Evolutionary conservation across 2,888 invertebrate genomes (phyloP), one percentile per base, ranked within the genome.

Genomic region (Drosophila infuscata): DNA sequence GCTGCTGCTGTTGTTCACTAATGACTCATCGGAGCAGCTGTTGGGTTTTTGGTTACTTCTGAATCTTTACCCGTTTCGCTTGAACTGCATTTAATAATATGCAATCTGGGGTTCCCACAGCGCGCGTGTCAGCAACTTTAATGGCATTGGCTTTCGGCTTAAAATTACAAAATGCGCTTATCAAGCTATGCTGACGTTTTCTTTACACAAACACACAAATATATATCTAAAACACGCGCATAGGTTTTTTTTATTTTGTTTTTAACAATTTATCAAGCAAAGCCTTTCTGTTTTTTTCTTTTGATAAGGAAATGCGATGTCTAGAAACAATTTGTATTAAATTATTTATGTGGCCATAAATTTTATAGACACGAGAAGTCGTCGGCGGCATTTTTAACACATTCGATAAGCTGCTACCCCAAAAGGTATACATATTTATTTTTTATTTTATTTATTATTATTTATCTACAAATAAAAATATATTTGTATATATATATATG

Each of bases 291-390:
- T 83, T 76, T 71, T 25, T 25, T 83, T 51, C 62, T 69, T 73
- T 77, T 89, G 85, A 85, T 85, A 89, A 89, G 85, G 80, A 70
- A 78, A 75, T 75, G 88, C 79, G 75, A 82, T 77, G 89, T 81
- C 87, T 83, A 72, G 83, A 68, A 68, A 53, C 30, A 58, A 64
- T 51, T 63, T 65, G 48, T 54, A 70, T 65, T 62, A 65, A 63
- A 56, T 62, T 51, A 76, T 89, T 85, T 84, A 89, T 84, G 67
- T 57, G 72, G 54, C 71, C 76, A 81, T 85, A 85, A 85, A 85
- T 85, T 88, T 82, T 74, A 82, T 85, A 70, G 69, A 65, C 85
- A 79, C 88, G 60, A 48, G 57, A 70, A 70, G 46, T 65, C 64
- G 57, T 69, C 68, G 67, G 64, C 71, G 54, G 57, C 51, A 41